phyloP scores from a whole-genome alignment of 2,888 invertebrate species.

The Morpho deidamia region DNA sequence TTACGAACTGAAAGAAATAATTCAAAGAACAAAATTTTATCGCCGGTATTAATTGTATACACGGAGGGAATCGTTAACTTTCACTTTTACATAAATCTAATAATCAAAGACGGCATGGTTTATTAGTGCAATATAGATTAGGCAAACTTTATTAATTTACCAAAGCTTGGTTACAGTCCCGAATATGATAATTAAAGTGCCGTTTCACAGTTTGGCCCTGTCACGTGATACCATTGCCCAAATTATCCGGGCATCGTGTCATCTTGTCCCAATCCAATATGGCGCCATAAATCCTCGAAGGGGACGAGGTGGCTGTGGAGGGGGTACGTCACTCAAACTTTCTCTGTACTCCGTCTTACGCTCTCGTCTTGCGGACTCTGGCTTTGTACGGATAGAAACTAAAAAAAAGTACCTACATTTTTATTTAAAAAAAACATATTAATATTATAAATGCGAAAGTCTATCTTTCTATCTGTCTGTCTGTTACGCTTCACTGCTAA shows the following conservation, averaged over 20 bases:
- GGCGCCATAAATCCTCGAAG: slow-evolving; percentile 75
- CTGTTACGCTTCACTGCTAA: too few species aligned
- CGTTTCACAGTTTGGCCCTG: slow-evolving; percentile 64
- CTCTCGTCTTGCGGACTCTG: slow-evolving; percentile 56
- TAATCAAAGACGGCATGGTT: background rate
- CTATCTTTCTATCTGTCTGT: too few species aligned
- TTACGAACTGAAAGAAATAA: too few species aligned
- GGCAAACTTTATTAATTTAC: slow-evolving; percentile 17
- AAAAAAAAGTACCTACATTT: slow-evolving; percentile 8
- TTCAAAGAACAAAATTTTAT: too few species aligned
- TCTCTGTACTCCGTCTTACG: slow-evolving; percentile 76
- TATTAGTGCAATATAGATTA: background rate
- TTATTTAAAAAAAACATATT: too few species aligned
- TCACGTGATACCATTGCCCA: slow-evolving; percentile 77
- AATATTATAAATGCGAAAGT: too few species aligned
- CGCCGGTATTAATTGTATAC: too few species aligned
- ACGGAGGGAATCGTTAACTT: too few species aligned
- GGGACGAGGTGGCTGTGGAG: slow-evolving; percentile 53
- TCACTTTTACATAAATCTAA: too few species aligned
- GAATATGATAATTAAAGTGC: slow-evolving; percentile 77
- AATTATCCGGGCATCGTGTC: slow-evolving; percentile 78
- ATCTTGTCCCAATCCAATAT: slow-evolving; percentile 80
- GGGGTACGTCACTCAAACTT: slow-evolving; percentile 79
- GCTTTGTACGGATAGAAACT: slow-evolving; percentile 64
- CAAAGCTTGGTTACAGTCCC: slow-evolving; percentile 26